Base-by-base conservation (phyloP, 2,888 invertebrate genomes). In the Ectemnius cavifrons region DNA sequence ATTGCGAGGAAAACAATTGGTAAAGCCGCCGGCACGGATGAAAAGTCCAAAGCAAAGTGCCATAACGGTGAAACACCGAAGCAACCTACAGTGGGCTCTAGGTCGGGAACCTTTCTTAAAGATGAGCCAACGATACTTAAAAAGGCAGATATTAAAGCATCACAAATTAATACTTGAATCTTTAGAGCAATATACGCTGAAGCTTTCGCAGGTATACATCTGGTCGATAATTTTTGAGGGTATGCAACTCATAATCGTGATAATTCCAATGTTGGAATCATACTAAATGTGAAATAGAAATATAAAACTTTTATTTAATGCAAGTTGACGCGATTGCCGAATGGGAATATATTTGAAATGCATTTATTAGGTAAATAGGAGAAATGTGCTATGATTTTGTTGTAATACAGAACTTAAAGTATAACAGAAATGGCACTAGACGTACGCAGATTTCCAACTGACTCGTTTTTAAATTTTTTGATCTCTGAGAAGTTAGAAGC, bases 71-170 rank as follows among this genome's bases (percentile, higher is more conserved):
- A 88, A 52, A 70, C 84, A 20, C 81, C 83, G 28, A 89, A 90
- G 75, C 37, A 37, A 75, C 89, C 90, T 11, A 91, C 91, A 3
- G 91, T 92, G 56, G 92, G 92, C 62, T 92, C 92, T 11, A 92
- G 95, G 59, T 96, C 95, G 0, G 94, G 94, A 18, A 96, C 96
- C 0, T 95, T 95, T 86, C 91, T 95, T 18, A 95, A 95, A 89
- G 95, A 95, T 80, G 95, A 95, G 89, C 95, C 95, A 0, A 95
- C 94, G 20, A 92, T 94, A 86, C 89, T 94, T 75, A 92, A 92
- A 68, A 93, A 92, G 65, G 84, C 89, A 14, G 91, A 91, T 74
- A 87, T 90, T 70, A 89, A 88, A 71, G 83, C 87, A 18, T 86
- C 88, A 60, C 87, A 89, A 71, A 88, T 89, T 64, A 87, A 88